These are phyloP conservation scores for Andrena cerasifolii DNA, from an alignment of 1,140 invertebrate species.

Conservation along the genomic window DNA sequence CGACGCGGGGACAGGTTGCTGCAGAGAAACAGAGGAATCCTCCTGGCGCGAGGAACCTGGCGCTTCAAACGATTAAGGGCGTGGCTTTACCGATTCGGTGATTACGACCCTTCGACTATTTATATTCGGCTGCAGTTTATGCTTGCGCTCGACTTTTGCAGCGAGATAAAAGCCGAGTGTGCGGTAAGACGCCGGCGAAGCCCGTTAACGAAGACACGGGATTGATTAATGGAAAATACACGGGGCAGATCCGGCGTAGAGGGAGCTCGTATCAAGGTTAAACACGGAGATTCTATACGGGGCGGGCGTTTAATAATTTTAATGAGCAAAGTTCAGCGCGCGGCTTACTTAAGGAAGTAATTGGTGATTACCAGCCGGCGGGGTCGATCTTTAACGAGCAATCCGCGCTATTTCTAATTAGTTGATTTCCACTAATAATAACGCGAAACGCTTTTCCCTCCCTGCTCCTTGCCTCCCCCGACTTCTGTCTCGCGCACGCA, in stretches of 20 bases:
- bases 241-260: constrained; percentile 22
- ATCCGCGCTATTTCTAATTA: constrained; percentile 68
- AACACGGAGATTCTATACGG: constrained; percentile 40
- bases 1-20: background rate
- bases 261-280: constrained; percentile 55
- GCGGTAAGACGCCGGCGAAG: background rate
- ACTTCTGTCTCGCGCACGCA: constrained; percentile 16
- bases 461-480: constrained; percentile 23
- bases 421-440: constrained; percentile 67
- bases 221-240: constrained; percentile 52
- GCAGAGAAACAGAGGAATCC: no score
- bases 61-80: no score
- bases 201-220: constrained; percentile 41
- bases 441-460: constrained; percentile 38
- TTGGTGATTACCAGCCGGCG: constrained; percentile 63
- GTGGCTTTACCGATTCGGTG: no score
- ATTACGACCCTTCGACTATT: no score
- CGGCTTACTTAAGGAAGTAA: constrained; percentile 66
- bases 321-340: constrained; percentile 66
- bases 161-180: no score
- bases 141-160: no score
- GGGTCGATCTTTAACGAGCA: constrained; percentile 67
- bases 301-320: constrained; percentile 66
- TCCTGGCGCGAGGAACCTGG: no score
- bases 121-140: no score